Evolutionary conservation across 2,113 vertebrate genomes (phyloP).

Genomic region (Macrotus californicus): DNA sequence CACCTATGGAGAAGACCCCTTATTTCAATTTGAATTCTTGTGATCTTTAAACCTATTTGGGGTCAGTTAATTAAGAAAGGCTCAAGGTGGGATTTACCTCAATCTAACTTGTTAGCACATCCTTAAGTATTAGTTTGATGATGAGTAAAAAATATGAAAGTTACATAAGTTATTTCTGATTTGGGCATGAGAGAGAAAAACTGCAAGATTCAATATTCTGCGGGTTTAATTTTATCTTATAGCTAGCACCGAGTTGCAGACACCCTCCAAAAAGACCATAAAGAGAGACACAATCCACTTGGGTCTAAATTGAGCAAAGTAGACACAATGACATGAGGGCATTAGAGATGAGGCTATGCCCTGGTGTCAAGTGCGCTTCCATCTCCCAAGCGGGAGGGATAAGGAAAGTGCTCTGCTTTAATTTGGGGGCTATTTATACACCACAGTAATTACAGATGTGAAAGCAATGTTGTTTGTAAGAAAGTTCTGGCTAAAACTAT

Average conservation of each 20-base stretch:
- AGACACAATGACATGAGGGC: background rate
- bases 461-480: conserved; percentile 43
- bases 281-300: conserved; percentile 19
- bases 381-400: conserved; percentile 34
- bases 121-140: background rate
- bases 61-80: background rate
- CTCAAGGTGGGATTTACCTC: background rate
- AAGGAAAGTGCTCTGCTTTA: conserved; percentile 52
- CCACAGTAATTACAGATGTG: conserved; percentile 55
- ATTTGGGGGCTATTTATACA: conserved; percentile 55
- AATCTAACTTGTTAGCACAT: background rate
- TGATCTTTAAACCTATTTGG: background rate
- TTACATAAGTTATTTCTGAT: background rate
- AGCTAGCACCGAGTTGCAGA: conserved; percentile 18
- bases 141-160: background rate
- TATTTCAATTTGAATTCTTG: background rate
- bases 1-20: background rate
- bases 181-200: background rate
- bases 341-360: conserved; percentile 17
- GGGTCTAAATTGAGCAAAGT: conserved; percentile 37
- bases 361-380: conserved; percentile 47
- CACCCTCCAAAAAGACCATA: background rate
- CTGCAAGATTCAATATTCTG: background rate
- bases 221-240: background rate
- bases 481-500: conserved; percentile 47